Evolutionary conservation across 1,140 invertebrate genomes (phyloP).

Genomic region (Penaeus chinensis): DNA sequence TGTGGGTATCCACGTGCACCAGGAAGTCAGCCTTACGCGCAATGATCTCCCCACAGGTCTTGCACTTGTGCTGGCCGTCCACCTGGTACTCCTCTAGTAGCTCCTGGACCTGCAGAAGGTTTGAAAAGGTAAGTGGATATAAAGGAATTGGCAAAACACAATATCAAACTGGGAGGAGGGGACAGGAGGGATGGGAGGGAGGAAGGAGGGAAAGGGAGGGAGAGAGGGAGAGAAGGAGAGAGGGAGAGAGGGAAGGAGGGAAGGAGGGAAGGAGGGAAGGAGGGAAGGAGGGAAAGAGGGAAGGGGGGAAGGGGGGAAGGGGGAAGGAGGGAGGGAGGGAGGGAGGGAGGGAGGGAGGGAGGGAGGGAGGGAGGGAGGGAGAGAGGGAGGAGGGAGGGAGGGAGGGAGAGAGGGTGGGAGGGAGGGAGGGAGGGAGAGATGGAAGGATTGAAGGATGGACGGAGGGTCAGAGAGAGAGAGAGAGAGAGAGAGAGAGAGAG

Average conservation of each 20-base stretch:
- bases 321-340: no score
- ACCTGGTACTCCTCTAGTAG: constrained; percentile 63
- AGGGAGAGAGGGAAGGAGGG: background rate
- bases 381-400: background rate
- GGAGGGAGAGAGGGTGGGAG: background rate
- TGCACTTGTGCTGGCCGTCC: constrained; percentile 62
- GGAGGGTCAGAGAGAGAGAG: no score
- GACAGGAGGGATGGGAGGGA: background rate
- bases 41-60: constrained; percentile 56
- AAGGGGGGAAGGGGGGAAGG: no score
- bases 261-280: no score
- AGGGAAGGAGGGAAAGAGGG: no score
- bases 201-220: background rate
- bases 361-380: background rate
- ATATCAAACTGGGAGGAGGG: background rate
- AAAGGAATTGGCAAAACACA: background rate
- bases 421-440: no score
- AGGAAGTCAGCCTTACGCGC: constrained; percentile 62
- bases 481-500: no score
- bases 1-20: constrained; percentile 62
- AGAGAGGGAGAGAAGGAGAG: background rate
- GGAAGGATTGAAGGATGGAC: no score
- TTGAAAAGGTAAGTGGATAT: background rate
- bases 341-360: background rate
- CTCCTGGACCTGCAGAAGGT: constrained; percentile 57